These are phyloP conservation scores for Agonopterix heracliana DNA, from an alignment of 2,888 invertebrate species.

Conservation along the genomic window DNA sequence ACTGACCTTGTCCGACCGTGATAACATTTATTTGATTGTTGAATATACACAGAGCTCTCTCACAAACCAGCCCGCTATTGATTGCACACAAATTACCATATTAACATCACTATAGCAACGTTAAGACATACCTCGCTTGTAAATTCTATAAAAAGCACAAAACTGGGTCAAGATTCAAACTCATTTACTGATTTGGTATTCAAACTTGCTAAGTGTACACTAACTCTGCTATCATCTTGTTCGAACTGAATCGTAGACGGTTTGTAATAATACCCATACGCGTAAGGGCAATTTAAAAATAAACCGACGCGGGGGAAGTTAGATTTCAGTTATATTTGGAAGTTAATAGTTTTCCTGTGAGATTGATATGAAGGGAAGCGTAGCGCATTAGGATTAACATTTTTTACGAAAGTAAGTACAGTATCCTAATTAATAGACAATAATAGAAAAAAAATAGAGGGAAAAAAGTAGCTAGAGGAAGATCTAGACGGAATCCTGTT, in stretches of 20 bases:
- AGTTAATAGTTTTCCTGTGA: constrained; percentile 17
- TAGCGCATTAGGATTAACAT: too few relatives aligned
- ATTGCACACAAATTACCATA: constrained; percentile 30
- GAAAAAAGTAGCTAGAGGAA: too few relatives aligned
- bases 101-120: constrained; percentile 52
- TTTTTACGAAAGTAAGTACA: too few relatives aligned
- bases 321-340: constrained; percentile 55
- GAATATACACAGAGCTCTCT: constrained; percentile 11
- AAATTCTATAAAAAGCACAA: constrained; percentile 44
- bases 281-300: constrained; percentile 52
- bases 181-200: neutral
- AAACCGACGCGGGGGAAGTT: constrained; percentile 64
- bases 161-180: constrained; percentile 53
- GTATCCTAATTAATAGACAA: too few relatives aligned
- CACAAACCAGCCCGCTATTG: constrained; percentile 23
- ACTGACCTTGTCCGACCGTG: constrained; percentile 39
- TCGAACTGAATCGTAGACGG: constrained; percentile 49
- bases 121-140: constrained; percentile 40
- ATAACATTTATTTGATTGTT: constrained; percentile 27
- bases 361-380: neutral
- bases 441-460: too few relatives aligned
- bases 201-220: constrained; percentile 18
- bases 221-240: constrained; percentile 27
- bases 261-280: constrained; percentile 59
- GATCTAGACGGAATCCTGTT: too few relatives aligned